These are phyloP conservation scores for Malachius bipustulatus DNA, from an alignment of 2,888 invertebrate genomes.

Conservation along the genomic window DNA sequence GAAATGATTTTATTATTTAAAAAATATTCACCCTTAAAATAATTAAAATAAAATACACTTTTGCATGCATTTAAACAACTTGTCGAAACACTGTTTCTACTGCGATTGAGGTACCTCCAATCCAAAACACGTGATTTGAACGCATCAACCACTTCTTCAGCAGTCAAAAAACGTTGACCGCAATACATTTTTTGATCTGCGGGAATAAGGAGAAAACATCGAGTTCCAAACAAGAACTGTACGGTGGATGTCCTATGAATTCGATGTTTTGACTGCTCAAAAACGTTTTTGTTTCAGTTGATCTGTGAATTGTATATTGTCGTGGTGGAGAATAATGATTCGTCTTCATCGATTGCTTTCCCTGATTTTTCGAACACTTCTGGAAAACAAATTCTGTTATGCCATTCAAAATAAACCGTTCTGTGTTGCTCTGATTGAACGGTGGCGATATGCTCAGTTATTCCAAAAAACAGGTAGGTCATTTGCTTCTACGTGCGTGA, in stretches of 20 bases:
- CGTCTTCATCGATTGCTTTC: background rate
- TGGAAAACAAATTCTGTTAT: background rate
- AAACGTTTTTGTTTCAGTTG: background rate
- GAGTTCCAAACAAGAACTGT: slow-evolving; percentile 1
- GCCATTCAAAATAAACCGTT: background rate
- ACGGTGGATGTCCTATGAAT: background rate
- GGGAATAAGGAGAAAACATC: slow-evolving; percentile 1
- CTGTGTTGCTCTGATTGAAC: background rate
- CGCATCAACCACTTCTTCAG: slow-evolving; percentile 1
- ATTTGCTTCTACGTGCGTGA: background rate
- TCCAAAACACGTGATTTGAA: slow-evolving; percentile 1
- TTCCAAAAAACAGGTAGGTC: background rate
- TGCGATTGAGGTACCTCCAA: background rate
- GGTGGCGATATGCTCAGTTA: background rate
- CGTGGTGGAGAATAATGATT: slow-evolving; percentile 2
- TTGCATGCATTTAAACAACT: background rate
- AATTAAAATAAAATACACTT: too few species aligned
- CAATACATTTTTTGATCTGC: slow-evolving; percentile 1
- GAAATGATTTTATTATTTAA: background rate
- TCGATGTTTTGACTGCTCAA: slow-evolving; percentile 2
- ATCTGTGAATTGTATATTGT: background rate
- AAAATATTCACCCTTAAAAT: background rate
- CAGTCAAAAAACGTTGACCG: slow-evolving; percentile 1
- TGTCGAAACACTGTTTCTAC: background rate
- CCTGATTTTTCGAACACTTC: background rate